Percentiles rank a stretch among this genome's conserved stretches.
phyloP scores from a whole-genome alignment of 92 coral and sea anemone species.

The Porites lobata region DNA sequence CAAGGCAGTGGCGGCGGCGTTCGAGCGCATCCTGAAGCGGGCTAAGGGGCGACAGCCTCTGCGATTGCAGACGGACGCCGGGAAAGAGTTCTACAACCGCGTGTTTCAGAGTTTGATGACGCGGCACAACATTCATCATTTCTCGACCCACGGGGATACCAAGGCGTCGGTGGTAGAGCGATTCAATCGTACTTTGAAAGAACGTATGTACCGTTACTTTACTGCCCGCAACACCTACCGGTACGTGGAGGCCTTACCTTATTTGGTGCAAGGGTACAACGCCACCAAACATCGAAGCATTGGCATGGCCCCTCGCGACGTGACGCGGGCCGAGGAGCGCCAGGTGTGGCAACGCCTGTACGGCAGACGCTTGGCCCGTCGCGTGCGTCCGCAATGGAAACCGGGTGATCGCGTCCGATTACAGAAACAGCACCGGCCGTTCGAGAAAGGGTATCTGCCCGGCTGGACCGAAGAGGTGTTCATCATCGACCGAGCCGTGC shows the following conservation, averaged over 20 bases:
- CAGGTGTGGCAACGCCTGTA: background rate
- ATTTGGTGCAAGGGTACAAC: background rate
- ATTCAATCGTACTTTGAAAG: background rate
- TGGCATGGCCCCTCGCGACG: background rate
- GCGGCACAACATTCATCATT: background rate
- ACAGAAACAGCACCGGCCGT: constrained; percentile 23
- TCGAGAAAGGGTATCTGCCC: constrained; percentile 55
- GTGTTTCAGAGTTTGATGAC: background rate
- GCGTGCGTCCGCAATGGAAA: background rate
- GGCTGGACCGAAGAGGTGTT: constrained; percentile 64
- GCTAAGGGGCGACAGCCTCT: background rate
- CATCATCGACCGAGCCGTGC: constrained; percentile 22
- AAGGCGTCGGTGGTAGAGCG: background rate
- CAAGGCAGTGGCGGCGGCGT: too few relatives aligned
- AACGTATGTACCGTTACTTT: background rate
- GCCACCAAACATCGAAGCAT: background rate
- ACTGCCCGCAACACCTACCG: background rate
- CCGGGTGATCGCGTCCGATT: constrained; percentile 46
- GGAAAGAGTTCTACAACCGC: background rate
- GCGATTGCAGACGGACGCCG: background rate
- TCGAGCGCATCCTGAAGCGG: background rate
- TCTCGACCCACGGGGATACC: background rate
- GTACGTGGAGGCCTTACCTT: background rate
- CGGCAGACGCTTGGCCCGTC: background rate
- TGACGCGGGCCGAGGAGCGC: background rate